A percentile compares a stretch with the other conserved stretches of the same genome.
Conservation (phyloP, 2,888 invertebrate species). For the Heliothis peltigera region DNA sequence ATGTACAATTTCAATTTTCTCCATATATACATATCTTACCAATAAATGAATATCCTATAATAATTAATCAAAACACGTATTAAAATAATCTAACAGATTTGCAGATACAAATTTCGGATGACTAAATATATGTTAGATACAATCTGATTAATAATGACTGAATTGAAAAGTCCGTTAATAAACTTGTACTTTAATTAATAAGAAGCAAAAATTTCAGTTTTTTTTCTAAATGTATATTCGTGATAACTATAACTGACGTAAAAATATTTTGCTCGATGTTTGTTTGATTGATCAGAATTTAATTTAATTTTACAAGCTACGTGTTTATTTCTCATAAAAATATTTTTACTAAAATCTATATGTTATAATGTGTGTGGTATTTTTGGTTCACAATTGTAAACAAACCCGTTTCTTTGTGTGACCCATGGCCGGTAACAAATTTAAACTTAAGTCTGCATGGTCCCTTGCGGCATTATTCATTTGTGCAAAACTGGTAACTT, state of each 20-base stretch:
- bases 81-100: conserved; percentile 41
- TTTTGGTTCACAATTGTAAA: neutral
- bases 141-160: conserved; percentile 36
- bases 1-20: conserved; percentile 13
- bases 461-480: conserved; percentile 38
- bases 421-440: conserved; percentile 12
- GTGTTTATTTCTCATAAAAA: too few species aligned
- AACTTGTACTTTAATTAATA: too few species aligned
- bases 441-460: conserved; percentile 4
- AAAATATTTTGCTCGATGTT: neutral
- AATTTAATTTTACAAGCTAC: neutral
- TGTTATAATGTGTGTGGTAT: too few species aligned
- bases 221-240: neutral
- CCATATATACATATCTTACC: neutral
- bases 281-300: neutral
- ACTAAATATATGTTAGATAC: conserved; percentile 36
- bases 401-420: neutral
- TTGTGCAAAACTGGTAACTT: conserved; percentile 49
- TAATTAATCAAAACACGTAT: conserved; percentile 25
- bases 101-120: conserved; percentile 25
- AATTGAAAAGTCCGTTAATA: too few species aligned
- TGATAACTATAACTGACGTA: neutral
- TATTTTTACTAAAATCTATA: too few species aligned
- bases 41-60: conserved; percentile 23
- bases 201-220: too few species aligned